phyloP scores from a whole-genome alignment of 2,888 invertebrate species.

The Eulithis prunata region DNA sequence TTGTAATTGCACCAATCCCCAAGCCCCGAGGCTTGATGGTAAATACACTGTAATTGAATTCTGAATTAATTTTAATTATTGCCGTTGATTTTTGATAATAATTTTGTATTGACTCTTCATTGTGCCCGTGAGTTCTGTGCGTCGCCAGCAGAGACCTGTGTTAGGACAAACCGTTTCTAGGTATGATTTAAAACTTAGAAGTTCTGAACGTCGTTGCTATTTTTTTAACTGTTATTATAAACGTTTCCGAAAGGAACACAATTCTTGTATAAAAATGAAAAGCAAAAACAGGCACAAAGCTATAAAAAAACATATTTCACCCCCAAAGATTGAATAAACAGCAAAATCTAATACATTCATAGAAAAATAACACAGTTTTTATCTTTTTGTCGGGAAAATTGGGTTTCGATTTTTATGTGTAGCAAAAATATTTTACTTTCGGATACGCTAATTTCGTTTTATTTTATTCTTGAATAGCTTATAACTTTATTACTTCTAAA shows the following conservation, averaged over 20 bases:
- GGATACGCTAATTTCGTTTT: constrained; percentile 22
- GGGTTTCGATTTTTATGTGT: constrained; percentile 52
- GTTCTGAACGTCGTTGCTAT: too few relatives aligned
- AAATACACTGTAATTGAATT: constrained; percentile 34
- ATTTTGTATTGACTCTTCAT: not conserved
- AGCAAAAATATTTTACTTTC: constrained; percentile 34
- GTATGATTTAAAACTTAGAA: too few relatives aligned
- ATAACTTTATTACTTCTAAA: not conserved
- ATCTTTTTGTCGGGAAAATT: constrained; percentile 51
- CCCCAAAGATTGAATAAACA: constrained; percentile 53
- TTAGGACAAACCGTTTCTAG: too few relatives aligned
- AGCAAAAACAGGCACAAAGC: not conserved
- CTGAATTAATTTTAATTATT: constrained; percentile 24
- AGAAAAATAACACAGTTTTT: constrained; percentile 54
- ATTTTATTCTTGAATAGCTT: constrained; percentile 19
- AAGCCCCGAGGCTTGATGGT: constrained; percentile 18
- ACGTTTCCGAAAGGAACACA: too few relatives aligned
- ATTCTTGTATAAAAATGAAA: not conserved
- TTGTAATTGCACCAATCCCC: constrained; percentile 30
- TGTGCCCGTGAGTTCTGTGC: too few relatives aligned
- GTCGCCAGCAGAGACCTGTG: not conserved
- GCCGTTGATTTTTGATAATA: constrained; percentile 24
- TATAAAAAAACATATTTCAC: constrained; percentile 26
- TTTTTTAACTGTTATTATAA: too few relatives aligned
- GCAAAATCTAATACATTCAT: constrained; percentile 52